Conservation (phyloP, 2,888 invertebrate species). For the Tetramorium bicarinatum region DNA sequence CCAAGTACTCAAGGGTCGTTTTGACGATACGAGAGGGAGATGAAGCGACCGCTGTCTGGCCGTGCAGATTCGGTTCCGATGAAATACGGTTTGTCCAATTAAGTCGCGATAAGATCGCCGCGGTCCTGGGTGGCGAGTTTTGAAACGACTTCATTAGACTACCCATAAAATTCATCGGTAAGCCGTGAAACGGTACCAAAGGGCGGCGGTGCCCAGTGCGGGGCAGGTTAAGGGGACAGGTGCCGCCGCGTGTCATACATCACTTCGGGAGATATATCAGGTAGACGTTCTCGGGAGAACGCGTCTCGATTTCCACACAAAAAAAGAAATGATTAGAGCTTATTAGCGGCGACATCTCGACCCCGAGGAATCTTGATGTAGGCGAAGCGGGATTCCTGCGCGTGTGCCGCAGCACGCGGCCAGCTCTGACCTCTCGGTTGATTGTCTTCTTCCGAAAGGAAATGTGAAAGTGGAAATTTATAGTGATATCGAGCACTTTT, state of each 20-base stretch:
- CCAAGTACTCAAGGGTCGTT: neutral
- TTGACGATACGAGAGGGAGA: constrained; percentile 13
- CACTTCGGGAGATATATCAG: constrained; percentile 68
- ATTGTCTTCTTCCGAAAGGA: neutral
- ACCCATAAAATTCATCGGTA: constrained; percentile 83
- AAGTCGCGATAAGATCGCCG: constrained; percentile 83
- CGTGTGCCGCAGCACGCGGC: constrained; percentile 36
- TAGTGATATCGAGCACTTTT: neutral
- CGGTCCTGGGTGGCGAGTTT: constrained; percentile 79
- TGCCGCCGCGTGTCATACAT: constrained; percentile 79
- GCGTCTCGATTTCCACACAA: constrained; percentile 73
- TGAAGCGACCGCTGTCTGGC: constrained; percentile 11
- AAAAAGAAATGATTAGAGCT: constrained; percentile 75
- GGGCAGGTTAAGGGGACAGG: constrained; percentile 80
- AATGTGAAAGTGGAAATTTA: neutral
- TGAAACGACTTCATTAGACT: constrained; percentile 84
- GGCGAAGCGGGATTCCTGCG: constrained; percentile 58
- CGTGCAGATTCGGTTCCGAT: constrained; percentile 75
- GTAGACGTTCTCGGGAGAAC: constrained; percentile 58
- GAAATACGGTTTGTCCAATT: constrained; percentile 83
- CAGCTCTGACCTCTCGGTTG: constrained; percentile 9
- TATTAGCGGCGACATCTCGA: constrained; percentile 73
- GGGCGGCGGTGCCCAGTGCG: constrained; percentile 51
- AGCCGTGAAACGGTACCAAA: constrained; percentile 77
- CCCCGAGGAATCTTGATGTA: constrained; percentile 60